These are phyloP conservation scores for Lysandra bellargus DNA, from an alignment of 2,888 invertebrate species.

Conservation along the genomic window DNA sequence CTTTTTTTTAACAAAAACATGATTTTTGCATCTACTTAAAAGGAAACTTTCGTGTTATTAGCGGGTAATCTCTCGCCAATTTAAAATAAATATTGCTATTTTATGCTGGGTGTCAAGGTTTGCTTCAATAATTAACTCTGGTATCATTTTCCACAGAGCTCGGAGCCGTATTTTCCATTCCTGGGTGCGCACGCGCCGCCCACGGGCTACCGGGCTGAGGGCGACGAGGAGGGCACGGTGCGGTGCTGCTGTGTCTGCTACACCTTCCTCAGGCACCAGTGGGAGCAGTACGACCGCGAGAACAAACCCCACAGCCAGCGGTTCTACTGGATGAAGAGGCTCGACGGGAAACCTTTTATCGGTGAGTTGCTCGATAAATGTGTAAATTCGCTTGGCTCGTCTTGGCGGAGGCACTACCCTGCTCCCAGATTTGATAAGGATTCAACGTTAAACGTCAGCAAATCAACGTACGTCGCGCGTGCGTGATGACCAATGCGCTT, in stretches of 20 bases:
- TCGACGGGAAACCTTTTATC: slow-evolving; percentile 94
- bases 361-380: slow-evolving; percentile 57
- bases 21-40: no score
- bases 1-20: no score
- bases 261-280: slow-evolving; percentile 92
- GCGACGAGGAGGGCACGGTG: slow-evolving; percentile 78
- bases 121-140: not conserved
- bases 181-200: slow-evolving; percentile 94
- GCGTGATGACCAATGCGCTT: no score
- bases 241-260: slow-evolving; percentile 93
- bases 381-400: no score
- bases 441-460: no score
- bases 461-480: no score
- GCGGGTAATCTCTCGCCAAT: no score
- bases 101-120: not conserved
- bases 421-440: no score
- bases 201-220: slow-evolving; percentile 82
- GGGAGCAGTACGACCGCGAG: slow-evolving; percentile 93
- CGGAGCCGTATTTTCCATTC: slow-evolving; percentile 94
- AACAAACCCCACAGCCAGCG: slow-evolving; percentile 92
- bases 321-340: slow-evolving; percentile 95
- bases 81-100: not conserved
- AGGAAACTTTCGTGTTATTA: no score
- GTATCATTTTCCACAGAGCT: slow-evolving; percentile 52
- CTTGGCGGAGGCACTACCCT: no score